Percentiles rank a stretch among this genome's conserved stretches.
Conservation (phyloP, 2,888 invertebrate species). For the Nowickia ferox region DNA sequence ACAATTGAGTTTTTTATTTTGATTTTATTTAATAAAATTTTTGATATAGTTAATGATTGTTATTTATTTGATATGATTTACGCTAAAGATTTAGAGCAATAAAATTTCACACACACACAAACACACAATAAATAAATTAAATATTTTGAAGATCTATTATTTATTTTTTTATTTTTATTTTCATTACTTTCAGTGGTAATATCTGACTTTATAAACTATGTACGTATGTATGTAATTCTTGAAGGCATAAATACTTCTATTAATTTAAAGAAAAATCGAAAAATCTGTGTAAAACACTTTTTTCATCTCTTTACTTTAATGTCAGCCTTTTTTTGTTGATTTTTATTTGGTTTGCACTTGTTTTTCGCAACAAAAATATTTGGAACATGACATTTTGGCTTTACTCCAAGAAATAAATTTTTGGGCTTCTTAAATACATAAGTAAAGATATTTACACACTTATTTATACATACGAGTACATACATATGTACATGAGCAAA, state of each 20-base stretch:
- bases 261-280: conserved; percentile 57
- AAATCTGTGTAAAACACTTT: conserved; percentile 46
- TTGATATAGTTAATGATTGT: conserved; percentile 26
- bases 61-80: conserved; percentile 49
- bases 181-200: conserved; percentile 22
- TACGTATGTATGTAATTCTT: neutral
- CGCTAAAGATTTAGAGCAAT: conserved; percentile 16
- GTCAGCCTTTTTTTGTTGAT: conserved; percentile 10
- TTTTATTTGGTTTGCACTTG: conserved; percentile 7
- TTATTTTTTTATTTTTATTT: conserved; percentile 19
- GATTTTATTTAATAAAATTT: conserved; percentile 23
- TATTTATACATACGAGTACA: too few relatives aligned
- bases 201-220: neutral
- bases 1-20: conserved; percentile 1
- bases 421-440: conserved; percentile 54
- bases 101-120: neutral
- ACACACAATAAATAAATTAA: conserved; percentile 12
- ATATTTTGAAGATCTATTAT: neutral
- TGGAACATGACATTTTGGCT: conserved; percentile 72
- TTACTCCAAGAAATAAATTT: conserved; percentile 71
- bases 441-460: conserved; percentile 8
- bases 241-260: neutral
- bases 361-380: conserved; percentile 61
- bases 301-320: conserved; percentile 2
- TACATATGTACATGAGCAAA: neutral